These are phyloP conservation scores for Eumerus sabulonum DNA, from an alignment of 2,888 invertebrate genomes.

Conservation along the genomic window DNA sequence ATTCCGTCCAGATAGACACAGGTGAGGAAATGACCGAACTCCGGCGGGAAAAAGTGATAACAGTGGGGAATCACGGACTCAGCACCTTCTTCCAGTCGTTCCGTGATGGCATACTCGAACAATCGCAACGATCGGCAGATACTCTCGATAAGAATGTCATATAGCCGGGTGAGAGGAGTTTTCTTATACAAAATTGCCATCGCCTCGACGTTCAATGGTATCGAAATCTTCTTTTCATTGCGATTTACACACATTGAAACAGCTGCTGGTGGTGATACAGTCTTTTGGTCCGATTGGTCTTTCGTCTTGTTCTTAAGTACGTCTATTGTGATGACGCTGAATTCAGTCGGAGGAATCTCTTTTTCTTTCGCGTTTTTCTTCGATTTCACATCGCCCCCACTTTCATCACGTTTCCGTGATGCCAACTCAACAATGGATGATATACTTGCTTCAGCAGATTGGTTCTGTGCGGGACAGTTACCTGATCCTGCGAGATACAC, in stretches of 20 bases:
- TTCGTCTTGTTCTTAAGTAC: constrained; percentile 76
- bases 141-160: constrained; percentile 87
- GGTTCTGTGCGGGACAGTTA: constrained; percentile 47
- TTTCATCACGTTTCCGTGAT: constrained; percentile 67
- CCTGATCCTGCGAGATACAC: constrained; percentile 83
- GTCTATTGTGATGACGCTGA: constrained; percentile 75
- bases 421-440: constrained; percentile 67
- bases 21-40: constrained; percentile 88
- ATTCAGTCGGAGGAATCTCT: constrained; percentile 72
- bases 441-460: constrained; percentile 73
- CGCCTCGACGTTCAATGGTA: constrained; percentile 85
- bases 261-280: constrained; percentile 52
- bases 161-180: constrained; percentile 83
- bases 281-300: constrained; percentile 70
- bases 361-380: constrained; percentile 46
- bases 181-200: constrained; percentile 85
- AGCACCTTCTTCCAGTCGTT: constrained; percentile 79
- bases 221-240: constrained; percentile 75
- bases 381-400: constrained; percentile 26
- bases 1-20: constrained; percentile 84
- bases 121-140: constrained; percentile 85
- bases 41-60: constrained; percentile 84
- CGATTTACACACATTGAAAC: constrained; percentile 73
- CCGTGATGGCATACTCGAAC: constrained; percentile 83
- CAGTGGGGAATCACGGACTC: constrained; percentile 77